Evolutionary conservation across 2,888 invertebrate species (phyloP).

Genomic region (Eupsilia transversa): DNA sequence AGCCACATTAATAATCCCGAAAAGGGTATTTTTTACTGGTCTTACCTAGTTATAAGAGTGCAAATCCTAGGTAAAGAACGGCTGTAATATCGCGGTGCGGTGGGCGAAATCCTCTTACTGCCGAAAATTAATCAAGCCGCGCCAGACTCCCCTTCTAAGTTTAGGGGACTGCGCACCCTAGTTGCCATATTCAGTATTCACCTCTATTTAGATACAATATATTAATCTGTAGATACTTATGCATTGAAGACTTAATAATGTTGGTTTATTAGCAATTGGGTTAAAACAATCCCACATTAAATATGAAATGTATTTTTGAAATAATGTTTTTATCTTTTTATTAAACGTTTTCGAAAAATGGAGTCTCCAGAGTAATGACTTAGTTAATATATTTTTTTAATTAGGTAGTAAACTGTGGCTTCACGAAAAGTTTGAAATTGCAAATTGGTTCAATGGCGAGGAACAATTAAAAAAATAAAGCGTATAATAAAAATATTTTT

Average conservation of each 20-base stretch:
- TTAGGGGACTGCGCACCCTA: slow-evolving; percentile 61
- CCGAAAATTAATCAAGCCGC: slow-evolving; percentile 86
- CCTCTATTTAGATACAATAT: slow-evolving; percentile 29
- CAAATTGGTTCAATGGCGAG: background rate
- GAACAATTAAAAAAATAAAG: background rate
- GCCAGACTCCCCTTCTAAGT: slow-evolving; percentile 71
- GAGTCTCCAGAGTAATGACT: background rate
- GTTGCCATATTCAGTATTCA: slow-evolving; percentile 21
- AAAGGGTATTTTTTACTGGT: slow-evolving; percentile 53
- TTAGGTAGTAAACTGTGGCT: background rate
- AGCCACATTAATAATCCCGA: slow-evolving; percentile 40
- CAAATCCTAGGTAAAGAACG: slow-evolving; percentile 68
- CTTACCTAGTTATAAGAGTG: slow-evolving; percentile 48
- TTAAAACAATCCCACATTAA: too few species aligned
- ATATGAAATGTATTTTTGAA: background rate
- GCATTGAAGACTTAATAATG: slow-evolving; percentile 15
- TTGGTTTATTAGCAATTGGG: background rate
- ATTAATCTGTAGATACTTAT: slow-evolving; percentile 36
- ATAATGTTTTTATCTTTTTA: background rate
- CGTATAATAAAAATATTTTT: background rate
- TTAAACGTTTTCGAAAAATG: background rate
- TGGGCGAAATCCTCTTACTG: slow-evolving; percentile 83
- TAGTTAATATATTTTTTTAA: too few species aligned
- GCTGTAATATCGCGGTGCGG: slow-evolving; percentile 64
- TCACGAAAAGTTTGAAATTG: background rate